Evolutionary conservation across 1,140 invertebrate species (phyloP).

Genomic region (Penaeus chinensis): DNA sequence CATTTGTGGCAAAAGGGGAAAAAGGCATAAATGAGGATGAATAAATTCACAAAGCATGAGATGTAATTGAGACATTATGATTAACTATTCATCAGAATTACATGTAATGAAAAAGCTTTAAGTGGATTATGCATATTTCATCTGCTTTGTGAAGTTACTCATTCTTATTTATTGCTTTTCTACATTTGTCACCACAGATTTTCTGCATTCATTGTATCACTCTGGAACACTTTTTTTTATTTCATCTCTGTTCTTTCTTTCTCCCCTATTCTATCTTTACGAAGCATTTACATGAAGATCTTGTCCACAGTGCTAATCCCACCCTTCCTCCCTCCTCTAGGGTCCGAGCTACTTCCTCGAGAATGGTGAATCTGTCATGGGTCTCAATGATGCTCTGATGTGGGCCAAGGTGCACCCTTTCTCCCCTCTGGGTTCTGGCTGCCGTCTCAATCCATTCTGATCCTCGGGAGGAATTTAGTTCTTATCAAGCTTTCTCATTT

Average conservation of each 20-base stretch:
- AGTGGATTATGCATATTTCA: no score
- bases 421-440: slow-evolving; percentile 69
- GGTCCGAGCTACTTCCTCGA: slow-evolving; percentile 70
- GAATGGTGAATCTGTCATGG: slow-evolving; percentile 69
- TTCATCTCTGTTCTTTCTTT: neutral
- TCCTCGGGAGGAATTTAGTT: neutral
- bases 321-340: slow-evolving; percentile 60
- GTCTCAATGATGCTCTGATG: slow-evolving; percentile 71
- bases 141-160: no score
- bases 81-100: no score
- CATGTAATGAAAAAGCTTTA: no score
- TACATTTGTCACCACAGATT: no score
- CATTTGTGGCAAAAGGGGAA: no score
- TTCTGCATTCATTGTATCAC: neutral
- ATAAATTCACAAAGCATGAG: no score
- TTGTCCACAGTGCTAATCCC: neutral
- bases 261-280: no score
- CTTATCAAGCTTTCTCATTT: neutral
- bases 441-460: slow-evolving; percentile 70
- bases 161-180: no score
- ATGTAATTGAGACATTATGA: no score
- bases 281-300: neutral
- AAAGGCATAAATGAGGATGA: no score
- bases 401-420: slow-evolving; percentile 72
- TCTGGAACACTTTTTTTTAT: neutral